Conservation (phyloP, 2,797 vertebrate species). For the Chloroceryle inda region DNA sequence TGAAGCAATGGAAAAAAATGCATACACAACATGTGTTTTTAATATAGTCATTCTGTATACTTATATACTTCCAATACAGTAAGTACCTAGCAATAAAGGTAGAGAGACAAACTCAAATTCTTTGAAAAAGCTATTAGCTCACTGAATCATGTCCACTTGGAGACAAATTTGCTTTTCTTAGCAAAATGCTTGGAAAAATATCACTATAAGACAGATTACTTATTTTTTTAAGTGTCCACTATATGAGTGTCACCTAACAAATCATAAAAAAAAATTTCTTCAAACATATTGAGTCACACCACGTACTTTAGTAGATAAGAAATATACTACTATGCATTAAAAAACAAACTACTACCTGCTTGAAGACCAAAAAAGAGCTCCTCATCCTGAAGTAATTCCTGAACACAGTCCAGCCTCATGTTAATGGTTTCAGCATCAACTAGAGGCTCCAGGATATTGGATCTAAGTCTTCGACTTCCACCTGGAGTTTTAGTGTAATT, state of each 20-base stretch:
- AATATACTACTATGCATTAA: background rate
- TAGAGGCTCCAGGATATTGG: slow-evolving; percentile 94
- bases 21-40: background rate
- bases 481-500: slow-evolving; percentile 96
- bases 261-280: background rate
- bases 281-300: background rate
- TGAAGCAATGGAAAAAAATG: background rate
- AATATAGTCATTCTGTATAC: background rate
- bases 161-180: background rate
- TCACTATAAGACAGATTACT: background rate
- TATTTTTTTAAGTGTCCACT: background rate
- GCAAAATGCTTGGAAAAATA: background rate
- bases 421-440: slow-evolving; percentile 91
- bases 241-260: background rate
- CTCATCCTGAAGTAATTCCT: slow-evolving; percentile 93
- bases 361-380: slow-evolving; percentile 94
- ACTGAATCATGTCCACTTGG: background rate
- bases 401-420: slow-evolving; percentile 91
- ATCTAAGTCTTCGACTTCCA: slow-evolving; percentile 91
- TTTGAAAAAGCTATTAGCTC: background rate
- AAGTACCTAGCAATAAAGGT: background rate
- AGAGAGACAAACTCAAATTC: background rate
- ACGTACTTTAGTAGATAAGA: background rate
- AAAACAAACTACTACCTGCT: slow-evolving; percentile 82
- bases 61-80: background rate